Evolutionary conservation across 1,140 invertebrate species (phyloP), one percentile per base, ranked within the genome.

Genomic region (Oedothorax gibbosus): DNA sequence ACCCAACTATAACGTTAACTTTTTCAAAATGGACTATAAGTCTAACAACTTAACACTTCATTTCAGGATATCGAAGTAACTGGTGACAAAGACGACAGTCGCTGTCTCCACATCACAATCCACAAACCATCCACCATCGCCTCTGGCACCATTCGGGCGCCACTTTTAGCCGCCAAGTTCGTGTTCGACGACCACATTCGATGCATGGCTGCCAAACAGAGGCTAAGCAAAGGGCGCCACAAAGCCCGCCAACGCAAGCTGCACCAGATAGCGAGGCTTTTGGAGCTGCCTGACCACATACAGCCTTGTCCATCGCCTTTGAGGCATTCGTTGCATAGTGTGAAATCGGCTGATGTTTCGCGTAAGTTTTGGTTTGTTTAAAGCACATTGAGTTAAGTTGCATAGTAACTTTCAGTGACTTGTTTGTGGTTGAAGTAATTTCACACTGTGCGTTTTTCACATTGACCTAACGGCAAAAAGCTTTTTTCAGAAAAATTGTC

Each of bases 171-270:
- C 18, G 96, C 97, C 0, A 97, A 96, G 90, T 99, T 99, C 89
- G 93, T 99, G 65, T 99, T 99, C 89, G 98, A 99, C 89, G 98
- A 99, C 91, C 97, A 99, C 89, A 99, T 99, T 85, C 92, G 98
- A 12, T 92, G 91, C 86, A 92, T 93, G 91, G 92, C 92, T 14
- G 92, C 92, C n/a, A 92, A 92, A 80, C 92, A 93, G 86, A 95
- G 95, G 87, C 89, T 95, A 80, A 93, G 93, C 15, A 95, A 95
- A 90, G 98, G 98, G 65, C 93, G 97, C 50, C 94, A 96, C 86
- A 98, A 97, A 91, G 97, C 97, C n/a, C 92, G 97, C 3, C 96
- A 97, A 88, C 95, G 96, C 88, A 98, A 98, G 90, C 96, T 99
- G 94, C 94, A 95, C 88, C 95, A 98, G 90, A 99, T 99, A 79